A percentile compares a stretch with the other conserved stretches of the same genome.
Evolutionary conservation across 2,113 vertebrate species (phyloP).

Genomic region (Gavia stellata): DNA sequence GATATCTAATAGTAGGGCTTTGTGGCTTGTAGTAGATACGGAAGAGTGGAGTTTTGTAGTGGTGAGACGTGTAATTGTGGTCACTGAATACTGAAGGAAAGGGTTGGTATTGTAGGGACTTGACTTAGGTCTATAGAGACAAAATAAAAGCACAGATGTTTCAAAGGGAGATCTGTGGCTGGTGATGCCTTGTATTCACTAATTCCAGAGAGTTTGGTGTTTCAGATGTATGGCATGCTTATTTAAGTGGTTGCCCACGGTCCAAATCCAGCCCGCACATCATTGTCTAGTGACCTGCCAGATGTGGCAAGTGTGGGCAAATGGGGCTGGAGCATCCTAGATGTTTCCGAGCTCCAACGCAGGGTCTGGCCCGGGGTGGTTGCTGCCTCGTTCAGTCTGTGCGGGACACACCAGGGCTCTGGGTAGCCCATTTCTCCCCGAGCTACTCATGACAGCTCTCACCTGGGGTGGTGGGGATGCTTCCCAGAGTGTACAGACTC

Average conservation of each 20-base stretch:
- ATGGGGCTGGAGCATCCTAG: neutral
- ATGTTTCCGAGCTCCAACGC: neutral
- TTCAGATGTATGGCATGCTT: neutral
- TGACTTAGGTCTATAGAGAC: neutral
- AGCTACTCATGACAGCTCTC: neutral
- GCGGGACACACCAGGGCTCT: neutral
- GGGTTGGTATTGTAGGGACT: neutral
- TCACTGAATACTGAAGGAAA: neutral
- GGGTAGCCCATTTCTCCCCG: neutral
- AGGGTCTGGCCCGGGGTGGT: neutral
- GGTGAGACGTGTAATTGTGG: neutral
- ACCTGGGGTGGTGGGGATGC: neutral
- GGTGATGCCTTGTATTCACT: neutral
- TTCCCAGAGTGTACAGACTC: neutral
- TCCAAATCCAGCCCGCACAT: neutral
- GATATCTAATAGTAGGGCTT: neutral
- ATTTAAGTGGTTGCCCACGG: neutral
- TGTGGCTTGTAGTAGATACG: neutral
- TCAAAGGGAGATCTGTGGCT: neutral
- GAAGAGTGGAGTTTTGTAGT: neutral
- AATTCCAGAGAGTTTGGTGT: neutral
- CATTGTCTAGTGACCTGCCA: neutral
- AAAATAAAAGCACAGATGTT: neutral
- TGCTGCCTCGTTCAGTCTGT: neutral
- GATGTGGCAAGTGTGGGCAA: fast-evolving